These are phyloP conservation scores for Platycnemis pennipes DNA, from an alignment of 2,888 invertebrate species.

Conservation along the genomic window DNA sequence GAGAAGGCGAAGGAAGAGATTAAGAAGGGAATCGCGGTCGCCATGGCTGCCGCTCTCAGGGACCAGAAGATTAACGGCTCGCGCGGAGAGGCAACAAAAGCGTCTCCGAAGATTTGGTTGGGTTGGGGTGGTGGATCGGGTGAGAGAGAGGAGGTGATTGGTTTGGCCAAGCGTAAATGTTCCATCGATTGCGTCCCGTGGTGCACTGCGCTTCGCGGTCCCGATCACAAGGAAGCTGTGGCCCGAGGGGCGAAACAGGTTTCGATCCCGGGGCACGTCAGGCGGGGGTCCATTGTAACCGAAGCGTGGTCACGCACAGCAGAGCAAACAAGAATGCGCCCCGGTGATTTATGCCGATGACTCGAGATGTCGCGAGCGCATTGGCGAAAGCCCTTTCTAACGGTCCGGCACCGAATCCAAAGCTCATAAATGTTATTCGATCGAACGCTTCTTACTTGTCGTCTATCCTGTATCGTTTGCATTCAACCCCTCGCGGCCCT, in stretches of 20 bases:
- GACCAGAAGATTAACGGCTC: conserved; percentile 43
- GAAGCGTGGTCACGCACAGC: conserved; percentile 43
- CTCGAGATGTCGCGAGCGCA: background rate
- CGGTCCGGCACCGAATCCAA: background rate
- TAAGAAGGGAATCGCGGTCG: background rate
- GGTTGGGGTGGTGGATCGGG: background rate
- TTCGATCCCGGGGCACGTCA: conserved; percentile 40
- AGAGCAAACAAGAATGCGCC: conserved; percentile 51
- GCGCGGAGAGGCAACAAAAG: background rate
- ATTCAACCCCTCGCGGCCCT: background rate
- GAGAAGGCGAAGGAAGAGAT: background rate
- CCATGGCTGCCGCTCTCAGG: background rate
- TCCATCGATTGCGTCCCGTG: conserved; percentile 27
- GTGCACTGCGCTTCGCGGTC: background rate
- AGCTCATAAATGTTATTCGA: conserved; percentile 22
- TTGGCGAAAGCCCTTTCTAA: background rate
- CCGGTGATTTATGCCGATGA: conserved; percentile 38
- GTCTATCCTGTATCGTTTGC: background rate
- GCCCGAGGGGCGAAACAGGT: conserved; percentile 6
- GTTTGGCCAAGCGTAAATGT: conserved; percentile 19
- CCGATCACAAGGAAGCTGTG: background rate
- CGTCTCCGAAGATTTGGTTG: background rate
- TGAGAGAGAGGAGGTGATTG: background rate
- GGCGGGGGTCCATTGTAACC: conserved; percentile 7
- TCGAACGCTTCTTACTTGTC: conserved; percentile 15